Evolutionary conservation across 2,113 vertebrate species (phyloP).

Genomic region (Myotis davidii): DNA sequence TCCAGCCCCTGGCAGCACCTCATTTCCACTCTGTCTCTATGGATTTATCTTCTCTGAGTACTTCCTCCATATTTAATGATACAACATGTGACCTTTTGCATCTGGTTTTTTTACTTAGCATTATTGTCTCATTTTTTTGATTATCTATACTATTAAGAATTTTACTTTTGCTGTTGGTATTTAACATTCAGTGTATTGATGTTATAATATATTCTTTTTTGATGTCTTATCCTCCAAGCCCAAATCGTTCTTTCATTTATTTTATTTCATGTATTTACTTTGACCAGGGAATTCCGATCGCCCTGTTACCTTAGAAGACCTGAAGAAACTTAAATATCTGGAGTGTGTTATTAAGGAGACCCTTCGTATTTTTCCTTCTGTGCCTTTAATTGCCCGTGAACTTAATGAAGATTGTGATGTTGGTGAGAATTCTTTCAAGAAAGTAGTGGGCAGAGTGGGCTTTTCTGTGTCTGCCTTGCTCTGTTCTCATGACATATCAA

Average conservation of each 20-base stretch:
- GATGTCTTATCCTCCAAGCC: background rate
- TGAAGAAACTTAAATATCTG: too few relatives aligned
- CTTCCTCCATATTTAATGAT: too few relatives aligned
- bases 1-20: too few relatives aligned
- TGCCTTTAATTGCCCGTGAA: too few relatives aligned
- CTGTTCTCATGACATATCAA: background rate
- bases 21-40: too few relatives aligned
- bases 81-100: too few relatives aligned
- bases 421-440: constrained; percentile 83
- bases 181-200: background rate
- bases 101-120: too few relatives aligned
- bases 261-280: background rate
- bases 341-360: too few relatives aligned
- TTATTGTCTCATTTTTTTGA: too few relatives aligned
- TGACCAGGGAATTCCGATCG: constrained; percentile 81
- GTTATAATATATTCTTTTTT: background rate
- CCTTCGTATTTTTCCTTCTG: too few relatives aligned
- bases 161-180: background rate
- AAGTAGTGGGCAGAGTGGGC: background rate
- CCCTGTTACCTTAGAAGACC: constrained; percentile 13
- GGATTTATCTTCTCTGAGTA: too few relatives aligned
- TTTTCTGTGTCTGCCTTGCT: background rate
- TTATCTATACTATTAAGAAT: too few relatives aligned
- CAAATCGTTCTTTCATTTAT: background rate
- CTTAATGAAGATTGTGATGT: constrained; percentile 85